Evolutionary conservation across 2,113 vertebrate species (phyloP).

Genomic region (Rhea americana): DNA sequence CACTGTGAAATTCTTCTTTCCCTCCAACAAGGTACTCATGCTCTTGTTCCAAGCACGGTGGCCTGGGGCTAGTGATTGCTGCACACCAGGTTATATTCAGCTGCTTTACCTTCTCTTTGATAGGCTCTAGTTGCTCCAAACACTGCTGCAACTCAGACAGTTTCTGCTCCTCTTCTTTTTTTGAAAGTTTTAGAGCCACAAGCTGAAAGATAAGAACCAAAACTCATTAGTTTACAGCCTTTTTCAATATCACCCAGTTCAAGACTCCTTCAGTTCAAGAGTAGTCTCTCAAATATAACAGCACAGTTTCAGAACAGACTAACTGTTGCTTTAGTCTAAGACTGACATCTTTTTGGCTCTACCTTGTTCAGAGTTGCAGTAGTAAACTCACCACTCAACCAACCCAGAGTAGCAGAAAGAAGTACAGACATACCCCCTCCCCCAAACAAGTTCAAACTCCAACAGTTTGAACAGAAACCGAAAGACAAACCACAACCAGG

Average conservation of each 20-base stretch:
- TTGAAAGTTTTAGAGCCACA: slow-evolving; percentile 59
- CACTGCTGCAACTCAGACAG: slow-evolving; percentile 62
- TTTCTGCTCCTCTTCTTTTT: slow-evolving; percentile 76
- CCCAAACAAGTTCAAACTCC: rapidly evolving
- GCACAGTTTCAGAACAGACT: neutral
- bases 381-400: neutral
- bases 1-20: rapidly evolving
- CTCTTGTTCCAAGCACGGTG: neutral
- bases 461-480: neutral
- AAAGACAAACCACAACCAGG: neutral
- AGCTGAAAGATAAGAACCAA: slow-evolving; percentile 64
- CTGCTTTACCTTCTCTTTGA: slow-evolving; percentile 78
- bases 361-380: neutral
- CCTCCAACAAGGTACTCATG: neutral
- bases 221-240: neutral
- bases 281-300: neutral
- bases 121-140: slow-evolving; percentile 75
- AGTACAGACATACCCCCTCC: rapidly evolving
- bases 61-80: neutral
- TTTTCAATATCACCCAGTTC: neutral
- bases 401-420: neutral
- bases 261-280: neutral
- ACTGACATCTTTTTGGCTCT: neutral
- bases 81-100: neutral
- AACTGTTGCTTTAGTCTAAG: neutral